phyloP scores from a whole-genome alignment of 2,113 vertebrate genomes.

The Hippoglossus stenolepis region DNA sequence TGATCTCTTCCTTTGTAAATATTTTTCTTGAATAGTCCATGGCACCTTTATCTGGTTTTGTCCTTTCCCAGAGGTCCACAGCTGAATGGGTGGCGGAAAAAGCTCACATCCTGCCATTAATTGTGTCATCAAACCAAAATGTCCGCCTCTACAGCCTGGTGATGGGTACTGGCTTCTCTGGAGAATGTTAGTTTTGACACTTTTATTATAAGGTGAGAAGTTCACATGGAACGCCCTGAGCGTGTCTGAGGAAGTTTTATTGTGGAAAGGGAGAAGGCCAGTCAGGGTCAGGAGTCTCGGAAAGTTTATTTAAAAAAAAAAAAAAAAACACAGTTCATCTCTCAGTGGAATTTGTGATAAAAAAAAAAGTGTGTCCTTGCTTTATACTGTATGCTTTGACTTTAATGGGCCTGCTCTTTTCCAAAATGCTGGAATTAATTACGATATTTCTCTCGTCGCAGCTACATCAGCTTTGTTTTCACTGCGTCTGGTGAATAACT shows the following conservation, averaged over 20 bases:
- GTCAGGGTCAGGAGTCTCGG: neutral
- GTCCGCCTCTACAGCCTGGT: neutral
- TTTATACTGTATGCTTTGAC: neutral
- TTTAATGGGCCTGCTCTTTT: neutral
- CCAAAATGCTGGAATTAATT: conserved; percentile 1
- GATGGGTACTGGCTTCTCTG: neutral
- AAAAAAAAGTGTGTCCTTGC: neutral
- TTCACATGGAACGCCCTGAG: neutral
- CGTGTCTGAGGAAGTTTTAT: neutral
- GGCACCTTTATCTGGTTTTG: neutral
- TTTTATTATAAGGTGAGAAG: conserved; percentile 2
- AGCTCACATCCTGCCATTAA: neutral
- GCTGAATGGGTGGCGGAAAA: neutral
- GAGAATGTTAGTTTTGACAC: conserved; percentile 1
- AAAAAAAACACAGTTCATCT: neutral
- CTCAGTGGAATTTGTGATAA: neutral
- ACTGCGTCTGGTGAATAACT: conserved; percentile 8
- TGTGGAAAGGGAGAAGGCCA: neutral
- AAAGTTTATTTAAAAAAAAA: neutral
- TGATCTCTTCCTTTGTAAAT: no score
- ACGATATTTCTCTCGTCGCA: conserved; percentile 8
- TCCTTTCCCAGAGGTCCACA: neutral
- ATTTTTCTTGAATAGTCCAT: neutral
- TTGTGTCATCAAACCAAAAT: neutral
- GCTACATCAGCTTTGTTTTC: conserved; percentile 15